Evolutionary conservation across 1,140 invertebrate species (phyloP), one percentile per base, ranked within the genome.

Genomic region (Xylocopa sonorina): DNA sequence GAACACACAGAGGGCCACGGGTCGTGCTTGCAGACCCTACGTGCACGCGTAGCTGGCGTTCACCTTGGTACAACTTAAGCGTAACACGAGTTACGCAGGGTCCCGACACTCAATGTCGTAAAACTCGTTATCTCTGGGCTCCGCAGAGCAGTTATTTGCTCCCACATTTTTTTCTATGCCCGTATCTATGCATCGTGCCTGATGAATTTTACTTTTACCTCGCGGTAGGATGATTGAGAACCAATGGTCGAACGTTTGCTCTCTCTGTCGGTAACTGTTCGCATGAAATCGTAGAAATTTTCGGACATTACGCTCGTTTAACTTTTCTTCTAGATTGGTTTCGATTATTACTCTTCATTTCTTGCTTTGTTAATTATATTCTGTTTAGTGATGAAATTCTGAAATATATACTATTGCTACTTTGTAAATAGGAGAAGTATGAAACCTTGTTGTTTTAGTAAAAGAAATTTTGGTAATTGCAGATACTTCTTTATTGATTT

Each of bases 71-170:
- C 38, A 62, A 78, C 60, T 81, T 67, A 81, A 81, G 41, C 79
- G 57, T 76, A 83, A 81, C 78, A 21, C 32, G 53, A 66, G 69
- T 55, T 62, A 71, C 38, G 43, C 43, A 62, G 68, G 74, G 78
- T 81, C 78, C n/a, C 82, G 53, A 85, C 67, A 80, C 80, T 84
- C 85, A 84, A 69, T 84, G 85, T 62, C 62, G 48, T 51, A 27
- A 85, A 78, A 78, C 68, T 78, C 48, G 53, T 81, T 66, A 82
- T 81, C 57, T 81, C 24, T 12, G 32, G 1, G 10, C 55, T 71
- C 21, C 58, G 2, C 1, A 9, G 10, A 55, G 3, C n/a, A 2
- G 0, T 53, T 60, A 24, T 24, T 21, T 6, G 43, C 29, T 74
- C 18, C 4, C 14, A 46, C 46, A 48, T 69, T 38, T 38, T 38